Evolutionary conservation across 2,113 vertebrate genomes (phyloP).

Genomic region (Lethenteron reissneri): DNA sequence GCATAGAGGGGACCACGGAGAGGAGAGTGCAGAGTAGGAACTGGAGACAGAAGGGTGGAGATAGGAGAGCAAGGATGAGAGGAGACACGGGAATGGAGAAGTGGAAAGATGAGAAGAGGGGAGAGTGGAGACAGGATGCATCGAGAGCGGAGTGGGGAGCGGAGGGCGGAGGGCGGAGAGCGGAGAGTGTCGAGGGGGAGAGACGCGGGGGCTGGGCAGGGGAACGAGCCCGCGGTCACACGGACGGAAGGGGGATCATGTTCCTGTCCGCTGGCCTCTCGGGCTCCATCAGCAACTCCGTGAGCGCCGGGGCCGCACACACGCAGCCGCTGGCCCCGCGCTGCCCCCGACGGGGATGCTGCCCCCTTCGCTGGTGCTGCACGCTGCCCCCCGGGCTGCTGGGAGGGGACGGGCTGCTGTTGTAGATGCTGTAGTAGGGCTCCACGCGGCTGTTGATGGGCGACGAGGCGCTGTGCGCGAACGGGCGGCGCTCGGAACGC

Average conservation of each 20-base stretch:
- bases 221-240: background rate
- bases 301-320: too few species aligned
- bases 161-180: background rate
- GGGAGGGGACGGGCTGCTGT: slow-evolving; percentile 50
- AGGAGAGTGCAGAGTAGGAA: background rate
- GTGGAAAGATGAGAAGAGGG: background rate
- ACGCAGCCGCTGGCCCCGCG: too few species aligned
- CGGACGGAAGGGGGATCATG: too few species aligned
- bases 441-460: slow-evolving; percentile 79
- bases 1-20: background rate
- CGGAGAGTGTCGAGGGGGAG: background rate
- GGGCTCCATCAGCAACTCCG: too few species aligned
- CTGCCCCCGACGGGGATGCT: too few species aligned
- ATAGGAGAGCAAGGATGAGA: background rate
- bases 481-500: background rate
- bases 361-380: slow-evolving; percentile 19
- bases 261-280: too few species aligned
- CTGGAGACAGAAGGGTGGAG: background rate
- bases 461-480: slow-evolving; percentile 55
- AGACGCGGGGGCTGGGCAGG: background rate
- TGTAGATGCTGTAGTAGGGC: slow-evolving; percentile 86
- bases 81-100: background rate
- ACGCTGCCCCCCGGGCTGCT: slow-evolving; percentile 40
- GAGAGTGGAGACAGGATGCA: background rate
- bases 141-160: background rate